Evolutionary conservation across 2,888 invertebrate genomes (phyloP).

Genomic region (Temnothorax rugatulus): DNA sequence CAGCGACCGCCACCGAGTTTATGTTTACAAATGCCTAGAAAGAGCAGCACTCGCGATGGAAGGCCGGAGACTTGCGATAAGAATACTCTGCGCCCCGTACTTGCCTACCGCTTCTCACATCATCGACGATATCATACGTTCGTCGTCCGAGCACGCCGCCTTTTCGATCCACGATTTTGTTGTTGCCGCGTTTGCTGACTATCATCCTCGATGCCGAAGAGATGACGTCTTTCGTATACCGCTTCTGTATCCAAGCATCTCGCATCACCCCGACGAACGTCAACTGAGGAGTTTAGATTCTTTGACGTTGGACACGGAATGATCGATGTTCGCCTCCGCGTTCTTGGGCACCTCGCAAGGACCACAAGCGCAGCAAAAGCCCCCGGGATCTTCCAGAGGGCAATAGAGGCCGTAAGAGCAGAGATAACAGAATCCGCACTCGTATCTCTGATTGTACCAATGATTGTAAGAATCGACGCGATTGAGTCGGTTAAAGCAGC

Average conservation of each 20-base stretch:
- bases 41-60: slow-evolving; percentile 33
- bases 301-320: slow-evolving; percentile 28
- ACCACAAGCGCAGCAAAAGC: slow-evolving; percentile 18
- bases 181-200: neutral
- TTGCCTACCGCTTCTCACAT: neutral
- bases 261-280: slow-evolving; percentile 30
- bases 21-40: slow-evolving; percentile 1
- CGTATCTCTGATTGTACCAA: slow-evolving; percentile 29
- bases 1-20: slow-evolving; percentile 50
- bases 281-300: slow-evolving; percentile 36
- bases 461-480: slow-evolving; percentile 21
- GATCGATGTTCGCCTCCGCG: neutral
- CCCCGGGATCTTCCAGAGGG: slow-evolving; percentile 1
- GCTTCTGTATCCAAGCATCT: neutral
- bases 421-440: slow-evolving; percentile 32
- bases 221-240: neutral
- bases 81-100: neutral
- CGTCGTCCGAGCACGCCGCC: neutral
- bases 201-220: slow-evolving; percentile 15
- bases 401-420: slow-evolving; percentile 29
- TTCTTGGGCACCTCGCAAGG: neutral
- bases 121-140: slow-evolving; percentile 30
- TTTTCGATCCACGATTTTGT: neutral
- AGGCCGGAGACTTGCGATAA: slow-evolving; percentile 33
- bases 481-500: slow-evolving; percentile 17